phyloP scores from a whole-genome alignment of 2,797 vertebrate species.

The Chromobotia macracanthus region DNA sequence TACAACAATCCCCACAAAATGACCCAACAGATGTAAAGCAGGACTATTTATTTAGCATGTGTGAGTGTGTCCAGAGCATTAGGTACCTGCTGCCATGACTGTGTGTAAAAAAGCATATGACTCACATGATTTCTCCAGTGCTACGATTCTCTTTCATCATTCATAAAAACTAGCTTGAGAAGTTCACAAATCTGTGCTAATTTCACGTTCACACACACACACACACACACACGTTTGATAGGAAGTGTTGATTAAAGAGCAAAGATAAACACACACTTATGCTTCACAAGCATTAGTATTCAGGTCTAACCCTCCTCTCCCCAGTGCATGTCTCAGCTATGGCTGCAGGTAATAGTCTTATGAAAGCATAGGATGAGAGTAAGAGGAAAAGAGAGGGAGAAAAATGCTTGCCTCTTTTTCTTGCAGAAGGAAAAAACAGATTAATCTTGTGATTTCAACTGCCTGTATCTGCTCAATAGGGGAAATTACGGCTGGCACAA shows the following conservation, averaged over 20 bases:
- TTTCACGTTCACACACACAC: not conserved
- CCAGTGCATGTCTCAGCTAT: conserved; percentile 41
- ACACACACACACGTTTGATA: conserved; percentile 2
- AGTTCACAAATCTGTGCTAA: not conserved
- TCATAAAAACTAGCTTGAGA: conserved; percentile 14
- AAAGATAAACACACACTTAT: conserved; percentile 39
- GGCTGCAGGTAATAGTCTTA: conserved; percentile 49
- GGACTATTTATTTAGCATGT: not conserved
- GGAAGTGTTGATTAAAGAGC: conserved; percentile 39
- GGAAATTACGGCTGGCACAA: conserved; percentile 67
- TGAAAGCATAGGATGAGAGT: conserved; percentile 29
- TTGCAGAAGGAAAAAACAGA: conserved; percentile 71
- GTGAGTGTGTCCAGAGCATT: not conserved
- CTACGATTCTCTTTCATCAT: not conserved
- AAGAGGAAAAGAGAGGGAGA: conserved; percentile 40
- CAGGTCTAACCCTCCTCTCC: conserved; percentile 38
- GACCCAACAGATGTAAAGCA: not conserved
- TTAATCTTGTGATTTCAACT: conserved; percentile 72
- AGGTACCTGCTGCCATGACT: not conserved
- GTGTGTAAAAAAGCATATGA: conserved; percentile 2
- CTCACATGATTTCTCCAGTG: conserved; percentile 3
- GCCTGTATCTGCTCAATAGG: conserved; percentile 51
- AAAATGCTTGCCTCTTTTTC: conserved; percentile 67
- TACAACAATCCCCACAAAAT: not conserved
- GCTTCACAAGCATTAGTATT: conserved; percentile 40